phyloP scores from a whole-genome alignment of 2,797 vertebrate species.

The Lemur catta region DNA sequence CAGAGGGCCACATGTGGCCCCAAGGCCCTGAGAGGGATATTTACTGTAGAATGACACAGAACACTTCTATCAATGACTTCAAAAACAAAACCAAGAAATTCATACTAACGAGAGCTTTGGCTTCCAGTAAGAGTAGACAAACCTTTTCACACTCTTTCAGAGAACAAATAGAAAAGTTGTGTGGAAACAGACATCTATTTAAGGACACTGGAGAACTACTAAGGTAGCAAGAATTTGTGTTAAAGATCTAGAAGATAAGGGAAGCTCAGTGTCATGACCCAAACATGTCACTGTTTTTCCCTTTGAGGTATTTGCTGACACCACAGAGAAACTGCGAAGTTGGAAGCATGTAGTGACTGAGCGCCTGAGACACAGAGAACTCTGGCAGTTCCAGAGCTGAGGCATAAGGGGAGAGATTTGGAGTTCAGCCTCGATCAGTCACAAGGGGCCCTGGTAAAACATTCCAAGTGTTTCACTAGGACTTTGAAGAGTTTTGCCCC shows the following conservation, averaged over 20 bases:
- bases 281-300: not conserved
- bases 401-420: accelerated
- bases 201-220: not conserved
- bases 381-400: too few relatives aligned
- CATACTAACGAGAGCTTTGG: not conserved
- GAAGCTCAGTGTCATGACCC: not conserved
- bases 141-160: not conserved
- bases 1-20: too few relatives aligned
- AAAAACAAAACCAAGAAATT: not conserved
- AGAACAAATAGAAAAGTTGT: not conserved
- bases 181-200: not conserved
- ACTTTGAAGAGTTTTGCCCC: not conserved
- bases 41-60: not conserved
- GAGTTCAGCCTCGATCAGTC: not conserved
- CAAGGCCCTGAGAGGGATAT: not conserved
- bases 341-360: too few relatives aligned
- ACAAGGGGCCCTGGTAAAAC: not conserved
- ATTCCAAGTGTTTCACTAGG: not conserved
- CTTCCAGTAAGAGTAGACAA: not conserved
- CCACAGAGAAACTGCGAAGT: not conserved
- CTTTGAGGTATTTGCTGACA: not conserved
- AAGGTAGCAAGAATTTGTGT: not conserved
- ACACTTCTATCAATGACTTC: not conserved
- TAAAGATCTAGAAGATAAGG: not conserved
- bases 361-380: not conserved